phyloP scores from a whole-genome alignment of 2,888 invertebrate species.

The Xiphydria camelus region DNA sequence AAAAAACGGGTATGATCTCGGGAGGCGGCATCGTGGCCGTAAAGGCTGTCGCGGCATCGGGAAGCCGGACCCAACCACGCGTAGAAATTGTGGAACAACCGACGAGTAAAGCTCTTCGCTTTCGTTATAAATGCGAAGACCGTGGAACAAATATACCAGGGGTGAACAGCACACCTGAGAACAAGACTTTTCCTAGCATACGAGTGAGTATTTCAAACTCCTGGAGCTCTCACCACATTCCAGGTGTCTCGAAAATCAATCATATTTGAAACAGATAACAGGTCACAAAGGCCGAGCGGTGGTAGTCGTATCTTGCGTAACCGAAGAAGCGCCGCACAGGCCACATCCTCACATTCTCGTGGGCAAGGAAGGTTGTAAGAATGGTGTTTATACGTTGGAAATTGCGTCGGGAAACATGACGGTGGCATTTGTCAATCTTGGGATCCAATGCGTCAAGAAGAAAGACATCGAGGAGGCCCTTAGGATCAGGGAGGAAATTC shows the following conservation, averaged over 20 bases:
- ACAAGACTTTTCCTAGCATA: constrained; percentile 65
- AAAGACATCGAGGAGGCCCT: constrained; percentile 64
- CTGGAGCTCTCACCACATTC: constrained; percentile 6
- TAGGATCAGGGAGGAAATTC: constrained; percentile 60
- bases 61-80: no score
- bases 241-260: no score
- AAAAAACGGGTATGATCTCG: constrained; percentile 33
- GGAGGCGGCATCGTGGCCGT: constrained; percentile 50
- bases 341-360: constrained; percentile 67
- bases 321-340: constrained; percentile 62
- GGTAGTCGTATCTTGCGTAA: constrained; percentile 67
- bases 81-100: constrained; percentile 65
- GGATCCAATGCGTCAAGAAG: constrained; percentile 67
- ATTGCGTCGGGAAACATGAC: constrained; percentile 54
- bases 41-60: constrained; percentile 9
- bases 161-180: constrained; percentile 61
- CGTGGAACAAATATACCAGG: constrained; percentile 66
- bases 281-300: constrained; percentile 62
- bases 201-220: constrained; percentile 53
- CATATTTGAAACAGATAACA: constrained; percentile 18
- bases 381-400: constrained; percentile 64
- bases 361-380: constrained; percentile 64
- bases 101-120: constrained; percentile 62
- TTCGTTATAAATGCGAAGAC: constrained; percentile 68
- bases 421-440: constrained; percentile 62